Conservation (phyloP, 2,888 invertebrate species). For the Volucella inflata region DNA sequence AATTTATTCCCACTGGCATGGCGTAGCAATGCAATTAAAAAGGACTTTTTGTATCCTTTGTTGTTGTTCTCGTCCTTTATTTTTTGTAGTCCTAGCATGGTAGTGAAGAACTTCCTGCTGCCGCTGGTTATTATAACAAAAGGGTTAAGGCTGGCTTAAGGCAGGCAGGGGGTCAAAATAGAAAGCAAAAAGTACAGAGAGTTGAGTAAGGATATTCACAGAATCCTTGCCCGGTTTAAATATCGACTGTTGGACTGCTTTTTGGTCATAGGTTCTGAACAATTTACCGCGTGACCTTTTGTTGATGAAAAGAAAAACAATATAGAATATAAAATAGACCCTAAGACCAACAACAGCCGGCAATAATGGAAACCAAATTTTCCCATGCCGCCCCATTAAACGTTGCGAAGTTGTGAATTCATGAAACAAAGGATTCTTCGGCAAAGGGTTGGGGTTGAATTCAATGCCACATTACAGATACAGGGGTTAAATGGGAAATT, state of each 20-base stretch:
- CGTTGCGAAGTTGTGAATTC: constrained; percentile 21
- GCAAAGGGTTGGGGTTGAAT: background rate
- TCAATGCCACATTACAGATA: background rate
- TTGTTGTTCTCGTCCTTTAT: background rate
- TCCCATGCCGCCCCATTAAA: background rate
- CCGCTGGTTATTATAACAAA: background rate
- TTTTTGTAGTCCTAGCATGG: background rate
- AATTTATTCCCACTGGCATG: constrained; percentile 1
- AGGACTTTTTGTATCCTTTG: background rate
- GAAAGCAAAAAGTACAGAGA: background rate
- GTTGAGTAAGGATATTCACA: no score
- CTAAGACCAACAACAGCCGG: constrained; percentile 1
- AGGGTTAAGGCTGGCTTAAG: background rate
- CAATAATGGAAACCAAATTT: constrained; percentile 22
- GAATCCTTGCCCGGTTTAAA: no score
- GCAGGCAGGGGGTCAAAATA: background rate
- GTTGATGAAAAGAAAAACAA: background rate
- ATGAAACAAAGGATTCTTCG: constrained; percentile 20
- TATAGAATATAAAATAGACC: no score
- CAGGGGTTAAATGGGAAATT: background rate
- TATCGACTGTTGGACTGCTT: no score
- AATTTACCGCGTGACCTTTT: constrained; percentile 27
- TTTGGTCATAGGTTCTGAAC: constrained; percentile 16
- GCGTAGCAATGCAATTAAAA: constrained; percentile 16
- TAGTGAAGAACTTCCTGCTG: constrained; percentile 4